Conservation (phyloP, 2,888 invertebrate genomes). For the Eudasyphora cyanicolor region DNA sequence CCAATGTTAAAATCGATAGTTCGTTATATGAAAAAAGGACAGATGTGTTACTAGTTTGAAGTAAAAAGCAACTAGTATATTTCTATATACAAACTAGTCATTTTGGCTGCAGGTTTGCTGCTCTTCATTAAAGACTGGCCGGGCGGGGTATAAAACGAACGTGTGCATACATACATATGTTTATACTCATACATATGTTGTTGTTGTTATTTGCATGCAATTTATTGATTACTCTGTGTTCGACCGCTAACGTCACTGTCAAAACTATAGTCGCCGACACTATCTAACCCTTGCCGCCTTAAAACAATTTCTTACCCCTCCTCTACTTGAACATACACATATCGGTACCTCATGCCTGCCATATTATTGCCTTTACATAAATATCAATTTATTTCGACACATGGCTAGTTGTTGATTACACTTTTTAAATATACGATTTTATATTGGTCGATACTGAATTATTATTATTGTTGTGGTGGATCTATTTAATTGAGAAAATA, state of each 20-base stretch:
- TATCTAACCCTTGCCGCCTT: not conserved
- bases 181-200: constrained; percentile 3
- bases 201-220: constrained; percentile 41
- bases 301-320: no score
- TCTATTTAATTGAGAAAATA: constrained; percentile 45
- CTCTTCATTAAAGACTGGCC: no score
- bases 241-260: not conserved
- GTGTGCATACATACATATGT: constrained; percentile 39
- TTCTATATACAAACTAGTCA: no score
- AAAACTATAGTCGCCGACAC: no score
- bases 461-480: constrained; percentile 4
- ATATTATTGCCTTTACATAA: not conserved
- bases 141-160: no score
- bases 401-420: constrained; percentile 45
- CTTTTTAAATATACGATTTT: constrained; percentile 27
- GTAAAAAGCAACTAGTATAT: no score
- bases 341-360: no score
- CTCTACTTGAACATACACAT: not conserved
- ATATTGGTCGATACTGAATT: constrained; percentile 21
- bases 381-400: constrained; percentile 38
- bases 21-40: no score
- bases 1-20: no score
- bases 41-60: no score
- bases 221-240: constrained; percentile 46
- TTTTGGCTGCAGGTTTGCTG: no score